phyloP scores from a whole-genome alignment of 1,140 invertebrate genomes.

The Calycopis cecrops region DNA sequence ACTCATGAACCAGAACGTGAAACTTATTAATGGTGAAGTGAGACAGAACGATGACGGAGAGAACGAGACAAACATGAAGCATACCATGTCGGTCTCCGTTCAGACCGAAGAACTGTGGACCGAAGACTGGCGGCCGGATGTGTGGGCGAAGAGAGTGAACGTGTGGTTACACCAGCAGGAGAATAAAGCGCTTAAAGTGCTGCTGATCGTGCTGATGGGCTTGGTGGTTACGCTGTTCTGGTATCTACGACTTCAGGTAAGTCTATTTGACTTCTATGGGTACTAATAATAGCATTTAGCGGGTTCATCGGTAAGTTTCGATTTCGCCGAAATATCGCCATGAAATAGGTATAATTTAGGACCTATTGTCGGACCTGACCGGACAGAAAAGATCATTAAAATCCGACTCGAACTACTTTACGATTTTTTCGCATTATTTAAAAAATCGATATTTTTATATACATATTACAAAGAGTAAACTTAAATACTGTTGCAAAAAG shows the following conservation, averaged over 20 bases:
- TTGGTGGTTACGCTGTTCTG: conserved; percentile 82
- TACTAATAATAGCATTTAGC: too few species aligned
- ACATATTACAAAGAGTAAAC: too few species aligned
- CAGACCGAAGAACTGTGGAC: conserved; percentile 65
- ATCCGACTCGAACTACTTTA: too few species aligned
- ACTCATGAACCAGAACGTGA: conserved; percentile 40
- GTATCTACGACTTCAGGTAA: conserved; percentile 79
- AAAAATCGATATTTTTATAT: too few species aligned
- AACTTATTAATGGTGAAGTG: conserved; percentile 59
- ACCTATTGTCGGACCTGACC: too few species aligned
- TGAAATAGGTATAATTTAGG: too few species aligned
- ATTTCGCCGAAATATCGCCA: too few species aligned
- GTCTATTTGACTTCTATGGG: conserved; percentile 16
- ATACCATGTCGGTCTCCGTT: conserved; percentile 59
- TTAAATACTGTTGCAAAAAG: too few species aligned
- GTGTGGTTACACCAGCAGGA: conserved; percentile 81
- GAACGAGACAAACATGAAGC: conserved; percentile 63
- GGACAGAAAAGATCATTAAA: too few species aligned
- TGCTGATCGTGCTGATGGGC: conserved; percentile 79
- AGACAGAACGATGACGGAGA: conserved; percentile 48
- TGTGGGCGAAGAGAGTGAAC: conserved; percentile 65
- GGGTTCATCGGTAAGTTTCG: too few species aligned
- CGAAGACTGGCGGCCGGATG: conserved; percentile 46
- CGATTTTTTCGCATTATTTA: too few species aligned
- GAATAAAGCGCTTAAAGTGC: conserved; percentile 81